Percentiles rank a stretch among this genome's conserved stretches.
These are phyloP conservation scores for Eurytoma adleriae DNA, from an alignment of 2,888 invertebrate species.

Conservation along the genomic window DNA sequence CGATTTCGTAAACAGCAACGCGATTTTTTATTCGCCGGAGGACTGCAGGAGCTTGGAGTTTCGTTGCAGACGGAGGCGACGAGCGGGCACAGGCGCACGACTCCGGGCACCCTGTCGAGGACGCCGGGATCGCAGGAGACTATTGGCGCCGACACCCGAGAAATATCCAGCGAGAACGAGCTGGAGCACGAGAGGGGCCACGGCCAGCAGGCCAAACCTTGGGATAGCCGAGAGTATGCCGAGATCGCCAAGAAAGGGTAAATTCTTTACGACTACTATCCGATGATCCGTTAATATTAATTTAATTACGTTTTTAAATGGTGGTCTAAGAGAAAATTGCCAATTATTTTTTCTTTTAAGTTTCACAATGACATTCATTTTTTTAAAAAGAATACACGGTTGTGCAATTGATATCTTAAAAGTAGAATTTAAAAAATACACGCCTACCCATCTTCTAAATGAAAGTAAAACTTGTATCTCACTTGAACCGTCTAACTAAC, in stretches of 20 bases:
- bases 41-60: not conserved
- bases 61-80: slow-evolving; percentile 69
- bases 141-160: slow-evolving; percentile 49
- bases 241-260: slow-evolving; percentile 39
- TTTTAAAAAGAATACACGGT: too few species aligned
- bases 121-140: slow-evolving; percentile 60
- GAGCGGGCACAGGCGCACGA: slow-evolving; percentile 66
- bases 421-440: too few species aligned
- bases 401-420: too few species aligned
- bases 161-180: slow-evolving; percentile 68
- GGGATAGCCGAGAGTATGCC: slow-evolving; percentile 35
- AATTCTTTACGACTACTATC: not conserved
- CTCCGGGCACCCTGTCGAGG: slow-evolving; percentile 67
- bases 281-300: too few species aligned
- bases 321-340: too few species aligned
- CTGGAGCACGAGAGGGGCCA: slow-evolving; percentile 62
- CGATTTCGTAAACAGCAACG: slow-evolving; percentile 27
- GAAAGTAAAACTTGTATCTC: too few species aligned
- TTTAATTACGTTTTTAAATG: too few species aligned
- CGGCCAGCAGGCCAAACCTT: slow-evolving; percentile 8
- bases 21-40: not conserved
- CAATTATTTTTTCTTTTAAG: too few species aligned
- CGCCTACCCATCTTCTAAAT: too few species aligned
- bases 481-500: not conserved
- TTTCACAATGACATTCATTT: too few species aligned